Percentiles rank a stretch among this genome's conserved stretches.
These are phyloP conservation scores for Erebia palarica DNA, from an alignment of 2,888 invertebrate genomes.

Conservation along the genomic window DNA sequence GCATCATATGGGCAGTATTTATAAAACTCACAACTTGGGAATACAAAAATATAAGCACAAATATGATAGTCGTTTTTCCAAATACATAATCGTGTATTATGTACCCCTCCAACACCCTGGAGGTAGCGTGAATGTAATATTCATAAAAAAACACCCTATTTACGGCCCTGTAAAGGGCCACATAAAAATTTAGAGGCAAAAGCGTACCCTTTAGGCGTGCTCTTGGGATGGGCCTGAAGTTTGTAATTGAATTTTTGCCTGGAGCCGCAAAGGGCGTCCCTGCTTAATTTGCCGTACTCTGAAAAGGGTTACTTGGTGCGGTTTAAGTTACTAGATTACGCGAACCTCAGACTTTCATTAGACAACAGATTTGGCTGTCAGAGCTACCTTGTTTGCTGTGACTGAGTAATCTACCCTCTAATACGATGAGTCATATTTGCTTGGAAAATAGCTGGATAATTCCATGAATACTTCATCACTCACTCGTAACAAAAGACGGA, in stretches of 20 bases:
- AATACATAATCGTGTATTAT: slow-evolving; percentile 23
- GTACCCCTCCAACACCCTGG: slow-evolving; percentile 47
- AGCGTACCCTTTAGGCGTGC: slow-evolving; percentile 72
- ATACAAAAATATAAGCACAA: not conserved
- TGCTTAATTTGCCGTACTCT: slow-evolving; percentile 78
- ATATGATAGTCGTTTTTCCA: slow-evolving; percentile 10
- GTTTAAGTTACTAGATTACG: slow-evolving; percentile 42
- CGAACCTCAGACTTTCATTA: slow-evolving; percentile 15
- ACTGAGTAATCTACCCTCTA: no score
- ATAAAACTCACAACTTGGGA: no score
- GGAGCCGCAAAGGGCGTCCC: slow-evolving; percentile 78
- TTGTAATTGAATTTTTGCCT: slow-evolving; percentile 82
- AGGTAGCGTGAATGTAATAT: slow-evolving; percentile 76
- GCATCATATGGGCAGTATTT: not conserved
- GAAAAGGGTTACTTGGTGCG: slow-evolving; percentile 66
- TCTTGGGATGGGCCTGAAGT: slow-evolving; percentile 78
- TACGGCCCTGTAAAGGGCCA: slow-evolving; percentile 79
- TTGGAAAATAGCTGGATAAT: no score
- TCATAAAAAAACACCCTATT: slow-evolving; percentile 78
- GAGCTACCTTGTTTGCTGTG: no score
- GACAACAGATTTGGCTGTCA: no score
- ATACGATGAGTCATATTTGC: no score
- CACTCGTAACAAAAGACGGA: no score
- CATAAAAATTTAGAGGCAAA: slow-evolving; percentile 79
- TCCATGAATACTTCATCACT: no score